A percentile compares a stretch with the other conserved stretches of the same genome.
Evolutionary conservation across 2,113 vertebrate genomes (phyloP).

Genomic region (Syngnathus scovelli): DNA sequence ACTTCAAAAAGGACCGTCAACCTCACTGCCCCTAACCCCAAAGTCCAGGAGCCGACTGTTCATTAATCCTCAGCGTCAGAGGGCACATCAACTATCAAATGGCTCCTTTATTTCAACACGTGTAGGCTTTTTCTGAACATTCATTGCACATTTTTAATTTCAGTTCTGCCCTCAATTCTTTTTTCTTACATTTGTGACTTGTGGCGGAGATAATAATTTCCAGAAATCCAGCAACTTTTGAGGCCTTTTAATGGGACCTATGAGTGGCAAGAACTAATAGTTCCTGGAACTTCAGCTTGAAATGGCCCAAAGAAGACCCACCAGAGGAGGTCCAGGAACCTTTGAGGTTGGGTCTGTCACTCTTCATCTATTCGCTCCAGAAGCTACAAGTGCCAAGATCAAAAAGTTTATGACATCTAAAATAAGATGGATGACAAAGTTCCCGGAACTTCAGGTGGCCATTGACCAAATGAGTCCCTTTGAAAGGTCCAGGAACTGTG

Average conservation of each 20-base stretch:
- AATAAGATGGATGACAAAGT: not conserved
- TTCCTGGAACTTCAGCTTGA: too few relatives aligned
- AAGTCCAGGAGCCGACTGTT: slow-evolving; percentile 14
- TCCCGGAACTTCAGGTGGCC: not conserved
- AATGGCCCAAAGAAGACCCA: too few relatives aligned
- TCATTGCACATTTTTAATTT: not conserved
- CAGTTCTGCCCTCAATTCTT: not conserved
- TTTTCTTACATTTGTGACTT: too few relatives aligned
- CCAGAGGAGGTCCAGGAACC: too few relatives aligned
- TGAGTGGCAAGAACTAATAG: too few relatives aligned
- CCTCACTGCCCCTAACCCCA: slow-evolving; percentile 22
- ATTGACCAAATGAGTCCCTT: not conserved
- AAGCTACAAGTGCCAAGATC: not conserved
- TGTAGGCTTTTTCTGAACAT: too few relatives aligned
- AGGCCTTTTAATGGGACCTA: too few relatives aligned
- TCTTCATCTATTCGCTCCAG: not conserved
- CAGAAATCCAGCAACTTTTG: too few relatives aligned
- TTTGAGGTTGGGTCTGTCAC: not conserved
- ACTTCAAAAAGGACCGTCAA: slow-evolving; percentile 30
- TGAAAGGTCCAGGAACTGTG: too few relatives aligned
- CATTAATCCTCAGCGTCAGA: not conserved
- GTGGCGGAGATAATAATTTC: too few relatives aligned
- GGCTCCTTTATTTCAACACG: not conserved
- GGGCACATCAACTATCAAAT: not conserved
- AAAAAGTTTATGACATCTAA: not conserved